Percentiles rank a stretch among this genome's conserved stretches.
These are phyloP conservation scores for Fistularia commersonii DNA, from an alignment of 2,797 vertebrate species.

Conservation along the genomic window DNA sequence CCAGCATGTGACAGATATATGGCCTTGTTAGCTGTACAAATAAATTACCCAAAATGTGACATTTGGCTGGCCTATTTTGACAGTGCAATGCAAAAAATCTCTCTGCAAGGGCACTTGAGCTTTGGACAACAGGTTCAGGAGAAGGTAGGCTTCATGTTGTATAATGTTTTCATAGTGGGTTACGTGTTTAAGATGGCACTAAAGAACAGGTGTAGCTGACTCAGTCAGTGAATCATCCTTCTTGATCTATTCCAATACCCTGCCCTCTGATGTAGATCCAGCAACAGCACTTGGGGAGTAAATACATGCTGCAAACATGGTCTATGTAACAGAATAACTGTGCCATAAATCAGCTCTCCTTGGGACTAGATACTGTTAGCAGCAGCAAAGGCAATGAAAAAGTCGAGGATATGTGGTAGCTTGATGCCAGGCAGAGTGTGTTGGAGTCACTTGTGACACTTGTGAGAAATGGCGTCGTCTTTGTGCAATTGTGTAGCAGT, in stretches of 20 bases:
- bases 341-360: conserved; percentile 51
- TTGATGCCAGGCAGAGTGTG: too few species aligned
- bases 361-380: conserved; percentile 11
- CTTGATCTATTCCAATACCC: conserved; percentile 50
- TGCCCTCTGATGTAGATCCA: conserved; percentile 64
- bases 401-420: conserved; percentile 40
- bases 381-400: conserved; percentile 50
- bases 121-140: conserved; percentile 41
- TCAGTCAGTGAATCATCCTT: conserved; percentile 48
- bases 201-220: conserved; percentile 73
- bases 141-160: conserved; percentile 56
- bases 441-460: too few species aligned
- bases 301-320: conserved; percentile 70
- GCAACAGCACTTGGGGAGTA: conserved; percentile 56
- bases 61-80: too few species aligned
- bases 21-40: background rate
- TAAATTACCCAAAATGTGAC: background rate
- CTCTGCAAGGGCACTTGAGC: conserved; percentile 48
- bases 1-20: too few species aligned
- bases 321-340: conserved; percentile 58
- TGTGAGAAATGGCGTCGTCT: conserved; percentile 29
- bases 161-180: conserved; percentile 59
- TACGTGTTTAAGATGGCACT: conserved; percentile 54
- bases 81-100: background rate
- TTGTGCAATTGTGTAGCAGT: conserved; percentile 30